Evolutionary conservation across 1,140 invertebrate genomes (phyloP).

Genomic region (Drosophila nigrodunni): DNA sequence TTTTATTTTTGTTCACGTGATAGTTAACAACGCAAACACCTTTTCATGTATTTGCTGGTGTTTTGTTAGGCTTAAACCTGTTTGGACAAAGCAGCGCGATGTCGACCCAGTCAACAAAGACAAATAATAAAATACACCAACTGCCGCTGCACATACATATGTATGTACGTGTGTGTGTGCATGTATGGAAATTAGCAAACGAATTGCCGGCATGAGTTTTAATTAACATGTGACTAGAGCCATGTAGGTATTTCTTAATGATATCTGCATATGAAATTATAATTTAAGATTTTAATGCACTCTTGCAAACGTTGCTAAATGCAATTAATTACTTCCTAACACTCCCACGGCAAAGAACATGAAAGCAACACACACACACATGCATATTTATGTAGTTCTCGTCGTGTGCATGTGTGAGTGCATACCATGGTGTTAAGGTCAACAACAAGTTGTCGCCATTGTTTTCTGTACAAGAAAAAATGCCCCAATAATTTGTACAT

Average conservation of each 20-base stretch:
- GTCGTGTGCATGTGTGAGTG: not conserved
- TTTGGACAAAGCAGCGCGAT: slow-evolving; percentile 68
- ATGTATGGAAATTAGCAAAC: slow-evolving; percentile 67
- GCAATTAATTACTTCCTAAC: slow-evolving; percentile 56
- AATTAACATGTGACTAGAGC: slow-evolving; percentile 76
- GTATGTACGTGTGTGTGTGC: no score
- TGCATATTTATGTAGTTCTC: not conserved
- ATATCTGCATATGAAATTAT: slow-evolving; percentile 34
- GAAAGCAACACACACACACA: not conserved
- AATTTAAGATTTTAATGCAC: slow-evolving; percentile 51
- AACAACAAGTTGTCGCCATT: slow-evolving; percentile 40
- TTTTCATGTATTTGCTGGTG: slow-evolving; percentile 61
- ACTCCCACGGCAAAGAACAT: slow-evolving; percentile 6
- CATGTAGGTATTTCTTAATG: slow-evolving; percentile 42
- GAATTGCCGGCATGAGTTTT: slow-evolving; percentile 54
- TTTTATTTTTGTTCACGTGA: slow-evolving; percentile 66
- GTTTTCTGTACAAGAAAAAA: slow-evolving; percentile 37
- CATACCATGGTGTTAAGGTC: slow-evolving; percentile 36
- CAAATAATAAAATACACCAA: slow-evolving; percentile 33
- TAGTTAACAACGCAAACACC: slow-evolving; percentile 57
- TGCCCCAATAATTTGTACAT: not conserved
- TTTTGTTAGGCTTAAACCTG: slow-evolving; percentile 68
- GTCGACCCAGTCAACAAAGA: slow-evolving; percentile 57
- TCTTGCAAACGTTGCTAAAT: slow-evolving; percentile 50
- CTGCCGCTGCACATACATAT: slow-evolving; percentile 25